These are phyloP conservation scores for Protonemura montana DNA, from an alignment of 2,888 invertebrate species.

Conservation along the genomic window DNA sequence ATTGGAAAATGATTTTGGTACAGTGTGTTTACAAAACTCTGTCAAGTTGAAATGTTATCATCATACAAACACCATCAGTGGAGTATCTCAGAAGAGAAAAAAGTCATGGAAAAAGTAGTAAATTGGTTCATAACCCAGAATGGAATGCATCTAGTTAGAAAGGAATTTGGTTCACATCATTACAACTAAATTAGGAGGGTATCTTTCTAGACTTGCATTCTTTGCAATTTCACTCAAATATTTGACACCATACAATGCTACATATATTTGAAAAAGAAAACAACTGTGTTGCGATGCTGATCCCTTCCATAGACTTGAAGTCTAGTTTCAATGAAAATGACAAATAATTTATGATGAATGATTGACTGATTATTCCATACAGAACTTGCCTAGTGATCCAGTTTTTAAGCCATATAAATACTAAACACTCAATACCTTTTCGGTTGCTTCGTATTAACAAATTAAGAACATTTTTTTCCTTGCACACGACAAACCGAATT, in stretches of 20 bases:
- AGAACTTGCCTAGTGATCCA: background rate
- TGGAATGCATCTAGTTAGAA: background rate
- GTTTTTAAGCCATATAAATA: background rate
- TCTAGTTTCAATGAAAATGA: background rate
- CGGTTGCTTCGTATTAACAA: background rate
- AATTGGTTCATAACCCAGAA: no score
- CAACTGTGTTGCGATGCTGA: background rate
- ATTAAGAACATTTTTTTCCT: background rate
- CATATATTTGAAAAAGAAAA: background rate
- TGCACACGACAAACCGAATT: background rate
- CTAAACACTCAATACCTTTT: background rate
- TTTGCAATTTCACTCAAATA: background rate
- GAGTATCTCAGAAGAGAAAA: background rate
- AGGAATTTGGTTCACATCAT: background rate
- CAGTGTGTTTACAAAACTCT: background rate
- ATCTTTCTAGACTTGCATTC: background rate
- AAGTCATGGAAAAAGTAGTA: background rate
- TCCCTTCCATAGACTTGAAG: background rate
- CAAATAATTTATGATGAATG: background rate
- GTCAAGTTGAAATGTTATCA: background rate
- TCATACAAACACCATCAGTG: background rate
- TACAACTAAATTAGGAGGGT: background rate
- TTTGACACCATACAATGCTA: background rate
- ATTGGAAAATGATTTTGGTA: background rate
- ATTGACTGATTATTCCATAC: background rate